Conservation (phyloP, 2,797 vertebrate genomes). For the Lerista edwardsae region DNA sequence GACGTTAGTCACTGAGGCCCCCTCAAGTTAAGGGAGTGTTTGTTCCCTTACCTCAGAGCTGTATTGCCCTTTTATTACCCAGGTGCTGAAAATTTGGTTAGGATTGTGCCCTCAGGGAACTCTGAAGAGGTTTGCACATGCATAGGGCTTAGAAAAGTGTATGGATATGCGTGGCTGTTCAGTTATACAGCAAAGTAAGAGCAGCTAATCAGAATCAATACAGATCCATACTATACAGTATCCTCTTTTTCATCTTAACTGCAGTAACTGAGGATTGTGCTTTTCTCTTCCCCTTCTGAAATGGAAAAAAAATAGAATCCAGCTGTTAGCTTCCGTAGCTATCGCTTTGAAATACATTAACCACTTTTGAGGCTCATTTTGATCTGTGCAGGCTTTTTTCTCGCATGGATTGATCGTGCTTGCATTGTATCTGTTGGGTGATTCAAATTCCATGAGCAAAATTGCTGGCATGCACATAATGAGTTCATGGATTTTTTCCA, state of each 20-base stretch:
- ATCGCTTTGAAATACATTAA: conserved; percentile 6
- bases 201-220: background rate
- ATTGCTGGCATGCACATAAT: conserved; percentile 10
- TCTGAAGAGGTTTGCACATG: background rate
- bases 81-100: too few relatives aligned
- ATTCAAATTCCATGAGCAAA: background rate
- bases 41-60: too few relatives aligned
- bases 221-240: background rate
- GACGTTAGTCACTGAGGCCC: too few relatives aligned
- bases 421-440: conserved; percentile 1
- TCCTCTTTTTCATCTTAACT: background rate
- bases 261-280: background rate
- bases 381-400: background rate
- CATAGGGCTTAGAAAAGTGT: background rate
- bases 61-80: too few relatives aligned
- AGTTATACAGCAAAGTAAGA: background rate
- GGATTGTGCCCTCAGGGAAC: too few relatives aligned
- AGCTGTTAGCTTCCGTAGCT: background rate
- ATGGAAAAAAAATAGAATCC: background rate
- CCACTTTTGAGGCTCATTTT: background rate
- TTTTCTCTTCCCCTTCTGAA: too few relatives aligned
- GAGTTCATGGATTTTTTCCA: background rate
- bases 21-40: too few relatives aligned
- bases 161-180: background rate
- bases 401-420: background rate